phyloP scores from a whole-genome alignment of 2,797 vertebrate species.

The Schizothorax lantsangensis region DNA sequence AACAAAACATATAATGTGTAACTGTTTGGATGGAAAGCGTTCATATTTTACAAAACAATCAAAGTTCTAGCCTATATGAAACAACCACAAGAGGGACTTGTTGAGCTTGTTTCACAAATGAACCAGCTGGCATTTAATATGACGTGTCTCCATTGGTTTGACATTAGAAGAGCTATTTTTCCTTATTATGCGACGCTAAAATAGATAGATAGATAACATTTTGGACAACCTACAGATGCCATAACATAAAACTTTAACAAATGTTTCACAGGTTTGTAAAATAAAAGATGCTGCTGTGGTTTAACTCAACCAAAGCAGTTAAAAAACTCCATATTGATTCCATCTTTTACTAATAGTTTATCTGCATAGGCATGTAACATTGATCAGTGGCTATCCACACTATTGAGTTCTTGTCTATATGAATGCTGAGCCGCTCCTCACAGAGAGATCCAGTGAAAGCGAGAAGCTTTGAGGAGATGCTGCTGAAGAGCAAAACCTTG shows the following conservation, averaged over 20 bases:
- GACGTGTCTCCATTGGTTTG: neutral
- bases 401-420: slow-evolving; percentile 46
- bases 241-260: neutral
- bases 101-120: slow-evolving; percentile 35
- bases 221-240: neutral
- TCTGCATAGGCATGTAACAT: slow-evolving; percentile 23
- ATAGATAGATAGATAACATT: neutral
- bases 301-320: slow-evolving; percentile 35
- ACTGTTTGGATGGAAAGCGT: neutral
- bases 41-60: neutral
- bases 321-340: slow-evolving; percentile 44
- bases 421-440: slow-evolving; percentile 38
- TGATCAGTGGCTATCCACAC: slow-evolving; percentile 38
- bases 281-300: neutral
- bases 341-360: slow-evolving; percentile 33
- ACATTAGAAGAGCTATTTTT: neutral
- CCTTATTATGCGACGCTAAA: neutral
- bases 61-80: neutral
- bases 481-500: slow-evolving; percentile 19
- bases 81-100: slow-evolving; percentile 52
- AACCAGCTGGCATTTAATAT: neutral
- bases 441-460: slow-evolving; percentile 3
- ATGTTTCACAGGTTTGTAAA: neutral
- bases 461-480: slow-evolving; percentile 19
- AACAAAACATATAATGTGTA: neutral